phyloP scores from a whole-genome alignment of 23 tunicate genomes.

The Ciona savignyi region DNA sequence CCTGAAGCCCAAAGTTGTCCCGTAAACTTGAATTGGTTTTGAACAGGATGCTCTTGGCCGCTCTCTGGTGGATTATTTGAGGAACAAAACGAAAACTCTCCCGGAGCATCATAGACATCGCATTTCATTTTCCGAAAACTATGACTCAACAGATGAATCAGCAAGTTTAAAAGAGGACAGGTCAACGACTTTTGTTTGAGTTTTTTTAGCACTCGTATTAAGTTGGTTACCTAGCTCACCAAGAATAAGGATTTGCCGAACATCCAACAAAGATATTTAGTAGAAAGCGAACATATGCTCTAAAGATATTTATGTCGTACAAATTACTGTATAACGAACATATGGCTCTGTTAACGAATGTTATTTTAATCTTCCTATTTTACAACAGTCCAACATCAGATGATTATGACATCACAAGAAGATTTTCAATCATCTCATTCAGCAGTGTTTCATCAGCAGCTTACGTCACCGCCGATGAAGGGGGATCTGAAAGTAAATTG shows the following conservation, averaged over 20 bases:
- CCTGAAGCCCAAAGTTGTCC: too few relatives aligned
- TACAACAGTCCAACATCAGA: neutral
- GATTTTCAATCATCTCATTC: conserved; percentile 24
- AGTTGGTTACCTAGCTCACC: too few relatives aligned
- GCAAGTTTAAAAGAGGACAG: neutral
- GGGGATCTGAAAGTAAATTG: conserved; percentile 17
- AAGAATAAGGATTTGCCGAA: too few relatives aligned
- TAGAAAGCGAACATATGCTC: too few relatives aligned
- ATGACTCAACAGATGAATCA: neutral
- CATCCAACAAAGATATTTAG: too few relatives aligned
- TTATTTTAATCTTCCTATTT: too few relatives aligned
- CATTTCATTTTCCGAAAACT: neutral
- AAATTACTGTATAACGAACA: too few relatives aligned
- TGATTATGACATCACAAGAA: neutral
- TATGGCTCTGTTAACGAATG: too few relatives aligned
- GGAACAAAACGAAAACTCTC: neutral
- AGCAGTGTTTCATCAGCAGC: conserved; percentile 28
- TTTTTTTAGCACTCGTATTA: too few relatives aligned
- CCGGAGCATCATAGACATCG: neutral
- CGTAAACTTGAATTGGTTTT: too few relatives aligned
- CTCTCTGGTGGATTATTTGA: neutral
- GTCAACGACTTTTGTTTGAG: neutral
- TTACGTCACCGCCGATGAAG: conserved; percentile 38
- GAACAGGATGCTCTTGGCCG: neutral
- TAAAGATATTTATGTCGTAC: too few relatives aligned